Conservation (phyloP, 2,888 invertebrate genomes). For the Agonopterix subpropinquella region DNA sequence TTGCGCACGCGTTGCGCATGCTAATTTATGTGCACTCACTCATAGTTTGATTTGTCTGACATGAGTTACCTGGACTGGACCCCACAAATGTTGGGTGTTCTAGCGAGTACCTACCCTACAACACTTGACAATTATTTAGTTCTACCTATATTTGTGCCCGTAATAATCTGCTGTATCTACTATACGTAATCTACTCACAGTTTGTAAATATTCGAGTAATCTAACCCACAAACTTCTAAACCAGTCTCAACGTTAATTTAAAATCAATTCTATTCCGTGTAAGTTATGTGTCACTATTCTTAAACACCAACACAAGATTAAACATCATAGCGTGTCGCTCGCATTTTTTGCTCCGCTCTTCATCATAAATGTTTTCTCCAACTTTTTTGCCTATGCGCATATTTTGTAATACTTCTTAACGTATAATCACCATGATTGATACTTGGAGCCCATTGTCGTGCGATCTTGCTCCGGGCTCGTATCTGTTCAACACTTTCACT, state of each 20-base stretch:
- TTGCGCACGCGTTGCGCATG: constrained; percentile 23
- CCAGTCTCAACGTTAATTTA: too few species aligned
- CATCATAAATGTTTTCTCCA: constrained; percentile 4
- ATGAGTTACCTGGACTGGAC: not conserved
- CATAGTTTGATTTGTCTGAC: not conserved
- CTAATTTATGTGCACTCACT: constrained; percentile 15
- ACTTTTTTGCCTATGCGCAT: constrained; percentile 16
- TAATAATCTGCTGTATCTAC: too few species aligned
- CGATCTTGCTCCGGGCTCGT: constrained; percentile 22
- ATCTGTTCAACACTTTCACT: constrained; percentile 51
- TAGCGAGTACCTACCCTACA: too few species aligned
- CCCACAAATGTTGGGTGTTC: not conserved
- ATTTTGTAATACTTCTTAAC: constrained; percentile 24
- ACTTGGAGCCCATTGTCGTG: constrained; percentile 27
- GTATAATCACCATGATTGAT: constrained; percentile 28
- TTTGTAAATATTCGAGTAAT: too few species aligned
- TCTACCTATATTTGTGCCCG: too few species aligned
- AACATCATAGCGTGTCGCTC: not conserved
- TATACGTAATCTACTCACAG: too few species aligned
- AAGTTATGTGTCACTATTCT: too few species aligned
- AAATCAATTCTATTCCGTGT: too few species aligned
- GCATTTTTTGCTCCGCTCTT: constrained; percentile 14
- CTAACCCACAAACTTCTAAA: too few species aligned
- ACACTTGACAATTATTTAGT: too few species aligned
- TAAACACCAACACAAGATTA: too few species aligned